Evolutionary conservation across 2,797 vertebrate genomes (phyloP), one percentile per base, ranked within the genome.

Genomic region (Phrynocephalus guinanensis): DNA sequence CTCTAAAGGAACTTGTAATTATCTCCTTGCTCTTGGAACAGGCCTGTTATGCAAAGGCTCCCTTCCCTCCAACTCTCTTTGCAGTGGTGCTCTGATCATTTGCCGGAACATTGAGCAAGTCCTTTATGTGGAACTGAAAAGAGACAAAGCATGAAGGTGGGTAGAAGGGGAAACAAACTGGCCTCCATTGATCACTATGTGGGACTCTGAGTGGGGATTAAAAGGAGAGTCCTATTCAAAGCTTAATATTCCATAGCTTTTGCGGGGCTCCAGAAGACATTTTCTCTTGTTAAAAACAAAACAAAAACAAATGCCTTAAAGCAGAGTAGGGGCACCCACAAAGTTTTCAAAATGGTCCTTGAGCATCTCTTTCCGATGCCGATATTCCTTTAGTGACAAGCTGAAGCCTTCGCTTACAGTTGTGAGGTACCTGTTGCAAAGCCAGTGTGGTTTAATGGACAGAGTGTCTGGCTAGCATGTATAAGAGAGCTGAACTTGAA

Each of bases 1-100:
- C 68, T 89, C 81, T 76, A 33, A 76, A 84, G 44, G 52, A 71
- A 1, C 9, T 1, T 7, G 50, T 38, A 79, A 66, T 56, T 44
- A 67, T 20, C n/a, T 15, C 3, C 50, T 90, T 84, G 1, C 68
- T 86, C 33, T 66, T 91, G 48, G 80, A 85, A 9, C 70, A 86
- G 88, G 33, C 26, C 66, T 90, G 6, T 67, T 73, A 38, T 10
- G 8, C 28, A 79, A 83, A 82, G 11, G 52, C 8, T 13, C 1
- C 28, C 56, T 0, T 1, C 18, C 60, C 26, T 38, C 26, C 18
- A 5, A 0, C 63, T 85, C 52, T 56, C 52, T 56, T 56, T 56
- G 52, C 52, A 56, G 22, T 6, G 60, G 30, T 60, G 60, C 56
- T 88, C 71, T 33, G 72, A 24, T 44, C 1, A 5, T 71, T 79